A percentile compares a stretch with the other conserved stretches of the same genome.
Evolutionary conservation across 2,113 vertebrate genomes (phyloP).

Genomic region (Phoenicopterus ruber): DNA sequence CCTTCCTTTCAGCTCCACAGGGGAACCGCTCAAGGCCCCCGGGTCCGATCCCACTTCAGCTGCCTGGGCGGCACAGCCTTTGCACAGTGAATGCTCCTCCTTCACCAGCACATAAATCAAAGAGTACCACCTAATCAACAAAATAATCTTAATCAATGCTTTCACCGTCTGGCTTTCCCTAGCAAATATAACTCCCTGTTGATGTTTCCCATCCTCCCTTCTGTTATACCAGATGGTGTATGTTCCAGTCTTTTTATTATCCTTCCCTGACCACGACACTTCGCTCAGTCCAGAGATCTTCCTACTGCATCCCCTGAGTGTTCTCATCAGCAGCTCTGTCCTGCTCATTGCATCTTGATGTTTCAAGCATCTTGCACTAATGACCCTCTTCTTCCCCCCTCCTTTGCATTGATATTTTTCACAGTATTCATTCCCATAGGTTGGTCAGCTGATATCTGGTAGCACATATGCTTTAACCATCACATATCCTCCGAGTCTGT

Average conservation of each 20-base stretch:
- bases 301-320: neutral
- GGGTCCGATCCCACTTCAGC: neutral
- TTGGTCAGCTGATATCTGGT: neutral
- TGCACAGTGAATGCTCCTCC: neutral
- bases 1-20: neutral
- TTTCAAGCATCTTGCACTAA: constrained; percentile 14
- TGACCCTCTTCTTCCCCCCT: neutral
- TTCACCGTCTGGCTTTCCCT: constrained; percentile 75
- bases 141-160: constrained; percentile 80
- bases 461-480: neutral
- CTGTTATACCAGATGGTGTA: constrained; percentile 77
- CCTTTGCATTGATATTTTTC: neutral
- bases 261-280: constrained; percentile 70
- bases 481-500: neutral
- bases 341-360: neutral
- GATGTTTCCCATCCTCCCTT: constrained; percentile 77
- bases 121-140: constrained; percentile 71
- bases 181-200: constrained; percentile 76
- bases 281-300: constrained; percentile 62
- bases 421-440: neutral
- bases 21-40: neutral
- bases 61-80: neutral
- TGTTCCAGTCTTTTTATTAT: constrained; percentile 75
- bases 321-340: constrained; percentile 36
- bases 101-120: constrained; percentile 64